Evolutionary conservation across 2,797 vertebrate genomes (phyloP).

Genomic region (Crax fasciolata): DNA sequence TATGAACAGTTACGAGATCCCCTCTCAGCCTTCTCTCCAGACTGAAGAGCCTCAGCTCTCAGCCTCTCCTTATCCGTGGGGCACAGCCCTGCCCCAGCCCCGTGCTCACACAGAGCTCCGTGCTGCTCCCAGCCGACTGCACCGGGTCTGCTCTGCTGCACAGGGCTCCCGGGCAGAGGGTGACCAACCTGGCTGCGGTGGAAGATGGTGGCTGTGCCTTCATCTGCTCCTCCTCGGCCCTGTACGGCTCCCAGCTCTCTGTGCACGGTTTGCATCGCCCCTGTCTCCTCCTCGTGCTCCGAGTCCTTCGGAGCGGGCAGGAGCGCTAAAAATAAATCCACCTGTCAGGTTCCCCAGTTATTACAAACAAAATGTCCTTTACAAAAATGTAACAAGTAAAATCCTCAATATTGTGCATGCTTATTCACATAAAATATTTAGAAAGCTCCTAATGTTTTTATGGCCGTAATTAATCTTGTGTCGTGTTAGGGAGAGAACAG

Average conservation of each 20-base stretch:
- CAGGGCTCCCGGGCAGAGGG: neutral
- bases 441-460: slow-evolving; percentile 66
- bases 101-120: no score
- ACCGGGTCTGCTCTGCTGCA: neutral
- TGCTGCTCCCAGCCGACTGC: no score
- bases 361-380: slow-evolving; percentile 62
- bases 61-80: no score
- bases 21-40: no score
- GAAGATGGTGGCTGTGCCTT: neutral
- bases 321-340: slow-evolving; percentile 57
- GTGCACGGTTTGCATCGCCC: neutral
- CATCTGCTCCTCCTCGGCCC: neutral
- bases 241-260: neutral
- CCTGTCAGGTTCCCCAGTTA: slow-evolving; percentile 31
- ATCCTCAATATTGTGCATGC: slow-evolving; percentile 17
- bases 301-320: slow-evolving; percentile 29
- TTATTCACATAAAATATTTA: slow-evolving; percentile 78
- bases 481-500: slow-evolving; percentile 33
- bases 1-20: no score
- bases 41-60: no score
- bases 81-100: fast-evolving
- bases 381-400: slow-evolving; percentile 33
- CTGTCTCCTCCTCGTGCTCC: neutral
- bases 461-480: slow-evolving; percentile 75
- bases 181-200: neutral